Conservation (phyloP, 2,888 invertebrate species). For the Dasypolia templi region DNA sequence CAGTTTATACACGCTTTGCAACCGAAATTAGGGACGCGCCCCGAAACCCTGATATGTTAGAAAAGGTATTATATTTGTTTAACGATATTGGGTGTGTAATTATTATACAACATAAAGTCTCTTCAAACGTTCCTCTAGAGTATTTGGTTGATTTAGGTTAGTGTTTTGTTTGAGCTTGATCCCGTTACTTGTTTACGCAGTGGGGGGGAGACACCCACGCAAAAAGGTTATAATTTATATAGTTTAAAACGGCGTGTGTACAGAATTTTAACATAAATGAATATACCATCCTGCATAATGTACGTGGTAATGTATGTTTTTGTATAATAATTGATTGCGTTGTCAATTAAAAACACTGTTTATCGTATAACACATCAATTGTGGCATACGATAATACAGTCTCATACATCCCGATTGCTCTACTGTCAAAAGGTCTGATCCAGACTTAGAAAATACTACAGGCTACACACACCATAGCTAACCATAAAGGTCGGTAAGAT, state of each 20-base stretch:
- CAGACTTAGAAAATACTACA: neutral
- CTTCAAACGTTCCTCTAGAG: slow-evolving; percentile 66
- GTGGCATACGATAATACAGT: neutral
- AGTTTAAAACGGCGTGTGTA: slow-evolving; percentile 40
- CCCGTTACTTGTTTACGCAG: slow-evolving; percentile 62
- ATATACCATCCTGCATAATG: slow-evolving; percentile 30
- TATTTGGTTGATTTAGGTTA: slow-evolving; percentile 70
- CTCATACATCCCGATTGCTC: neutral
- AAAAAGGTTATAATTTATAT: slow-evolving; percentile 60
- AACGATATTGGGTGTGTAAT: slow-evolving; percentile 76
- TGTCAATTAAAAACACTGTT: neutral
- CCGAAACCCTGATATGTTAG: slow-evolving; percentile 43
- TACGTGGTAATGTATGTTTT: slow-evolving; percentile 18
- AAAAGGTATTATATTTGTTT: slow-evolving; percentile 69
- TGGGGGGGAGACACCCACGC: slow-evolving; percentile 55
- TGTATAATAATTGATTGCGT: slow-evolving; percentile 1
- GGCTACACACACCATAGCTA: slow-evolving; percentile 3
- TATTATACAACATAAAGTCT: slow-evolving; percentile 70
- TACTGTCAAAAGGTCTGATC: neutral
- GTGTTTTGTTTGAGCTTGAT: slow-evolving; percentile 62
- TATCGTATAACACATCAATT: no score
- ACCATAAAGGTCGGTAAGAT: slow-evolving; percentile 15
- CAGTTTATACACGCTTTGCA: slow-evolving; percentile 76
- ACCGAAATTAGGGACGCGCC: slow-evolving; percentile 71
- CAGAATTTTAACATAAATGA: slow-evolving; percentile 52